Evolutionary conservation across 1,140 invertebrate genomes (phyloP), one percentile per base, ranked within the genome.

Genomic region (Aporrectodea caliginosa): DNA sequence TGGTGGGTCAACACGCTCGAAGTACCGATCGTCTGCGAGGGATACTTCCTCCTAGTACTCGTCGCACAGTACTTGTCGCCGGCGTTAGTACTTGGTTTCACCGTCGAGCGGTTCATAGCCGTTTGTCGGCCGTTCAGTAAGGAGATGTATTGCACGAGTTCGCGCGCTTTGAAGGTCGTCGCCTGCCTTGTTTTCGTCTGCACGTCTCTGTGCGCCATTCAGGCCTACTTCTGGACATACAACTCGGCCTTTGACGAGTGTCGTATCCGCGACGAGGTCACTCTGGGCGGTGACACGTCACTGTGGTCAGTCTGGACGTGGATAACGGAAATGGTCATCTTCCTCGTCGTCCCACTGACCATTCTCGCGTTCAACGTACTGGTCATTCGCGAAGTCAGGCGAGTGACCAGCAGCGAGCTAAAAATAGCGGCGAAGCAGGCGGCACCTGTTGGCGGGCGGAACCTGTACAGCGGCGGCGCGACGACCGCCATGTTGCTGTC

Each of bases 21-120:
- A 68, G 68, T 78, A 43, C 85, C 84, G 0, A 80, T 85, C 1
- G 30, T 87, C 0, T 88, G 87, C 75, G 81, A 87, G 80, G 79
- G 29, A 16, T 80, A 80, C 74, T 80, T 78, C 79, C 32, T 80
- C 43, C 31, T 87, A 0, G 86, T 83, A 79, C 69, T 88, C 16
- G 81, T 84, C 35, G 80, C 83, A 12, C 86, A 88, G 81, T 86
- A 87, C 75, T 81, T 87, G 71, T 88, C 87, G 1, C 86, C 87
- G 0, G 78, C 86, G 16, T 82, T 88, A 1, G 87, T 88, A 33
- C 81, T 89, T 12, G 95, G 94, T 1, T 97, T 98, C 34, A 98
- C 97, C 0, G 90, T 98, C 81, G 97, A 99, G 88, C 90, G 97
- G 70, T 74, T 32, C 29, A 6, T 74, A 2, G 94, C 94, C 0